Evolutionary conservation across 2,888 invertebrate genomes (phyloP), one percentile per base, ranked within the genome.

Genomic region (Dilophus febrilis): DNA sequence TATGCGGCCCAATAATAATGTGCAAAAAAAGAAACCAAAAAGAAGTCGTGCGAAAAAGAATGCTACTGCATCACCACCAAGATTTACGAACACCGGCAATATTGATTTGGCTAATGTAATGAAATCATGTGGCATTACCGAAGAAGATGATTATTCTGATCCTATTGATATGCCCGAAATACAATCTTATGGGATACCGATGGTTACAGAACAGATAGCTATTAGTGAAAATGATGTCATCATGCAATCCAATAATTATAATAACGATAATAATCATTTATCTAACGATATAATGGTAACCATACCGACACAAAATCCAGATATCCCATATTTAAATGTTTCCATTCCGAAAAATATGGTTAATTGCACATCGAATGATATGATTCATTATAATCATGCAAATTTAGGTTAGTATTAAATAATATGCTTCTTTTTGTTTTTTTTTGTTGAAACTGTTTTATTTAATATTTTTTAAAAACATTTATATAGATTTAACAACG

Each of bases 81-180:
- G 22, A 33, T n/a, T n/a, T n/a, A n/a, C n/a, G n/a, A 57, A 58
- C 49, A 57, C 58, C 38, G 59, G 61, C 12, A 72, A 73, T 52
- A 56, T 78, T 40, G 78, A 78, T 58, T 65, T 79, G 49, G 77
- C 77, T 39, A 77, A 76, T 58, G 74, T 79, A 30, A 79, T 79
- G 72, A 78, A 78, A 57, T 64, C 78, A 44, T 77, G 78, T 37
- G 74, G 79, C 61, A 63, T 63, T 41, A 76, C 76, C 38, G 78
- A 77, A 45, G 74, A 74, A 45, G 79, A 79, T 45, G 78, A 79
- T 46, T 61, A 59, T 34, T 57, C 53, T 41, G 56, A 61, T 52
- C 58, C 58, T 14, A 48, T 51, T 29, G 44, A 49, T 2, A 49
- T n/a, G n/a, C n/a, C n/a, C n/a, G n/a, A n/a, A n/a, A n/a, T n/a